Evolutionary conservation across 2,113 vertebrate species (phyloP), one percentile per base, ranked within the genome.

Genomic region (Vidua chalybeata): DNA sequence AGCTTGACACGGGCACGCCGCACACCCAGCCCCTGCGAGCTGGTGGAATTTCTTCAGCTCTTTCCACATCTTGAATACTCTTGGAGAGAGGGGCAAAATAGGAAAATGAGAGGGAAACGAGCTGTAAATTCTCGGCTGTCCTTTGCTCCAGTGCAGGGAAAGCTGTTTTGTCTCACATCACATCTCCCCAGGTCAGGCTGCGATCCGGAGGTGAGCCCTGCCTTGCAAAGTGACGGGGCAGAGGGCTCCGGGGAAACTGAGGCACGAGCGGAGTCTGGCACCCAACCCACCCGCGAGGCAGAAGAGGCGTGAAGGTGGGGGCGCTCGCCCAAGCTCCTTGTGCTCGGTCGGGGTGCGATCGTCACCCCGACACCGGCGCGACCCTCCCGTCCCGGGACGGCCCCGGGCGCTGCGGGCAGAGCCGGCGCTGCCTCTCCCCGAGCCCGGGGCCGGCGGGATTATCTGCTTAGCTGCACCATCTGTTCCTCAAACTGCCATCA

Each of bases 401-500:
- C 30, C 79, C 59, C 71, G 5, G 24, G 87, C 37, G 48, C 87
- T 18, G 51, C 9, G 46, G 86, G 84, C 78, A 67, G 87, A 87
- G 94, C 89, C 46, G 17, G 31, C 14, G 41, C 64, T 46, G 72
- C 89, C 43, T 74, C 51, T 89, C 93, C 31, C 86, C 10, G 61
- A 54, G 89, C 72, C 48, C 48, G 43, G 72, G 92, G 87, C 95
- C 61, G 62, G 17, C 48, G 63, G 94, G 96, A 97, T 97, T 96
- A 97, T 96, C 95, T 74, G 87, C 94, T 97, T 80, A 92, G 92
- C 94, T 1, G 59, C 96, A 31, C 97, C 97, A 97, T 97, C 97
- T 97, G 97, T 95, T 97, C 93, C 4, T 93, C 94, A 94, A 96
- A 95, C 96, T 91, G 95, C 91, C 95, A 76, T 86, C 95, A 97